Conservation (phyloP, 1,140 invertebrate genomes). For the Zaprionus taronus region DNA sequence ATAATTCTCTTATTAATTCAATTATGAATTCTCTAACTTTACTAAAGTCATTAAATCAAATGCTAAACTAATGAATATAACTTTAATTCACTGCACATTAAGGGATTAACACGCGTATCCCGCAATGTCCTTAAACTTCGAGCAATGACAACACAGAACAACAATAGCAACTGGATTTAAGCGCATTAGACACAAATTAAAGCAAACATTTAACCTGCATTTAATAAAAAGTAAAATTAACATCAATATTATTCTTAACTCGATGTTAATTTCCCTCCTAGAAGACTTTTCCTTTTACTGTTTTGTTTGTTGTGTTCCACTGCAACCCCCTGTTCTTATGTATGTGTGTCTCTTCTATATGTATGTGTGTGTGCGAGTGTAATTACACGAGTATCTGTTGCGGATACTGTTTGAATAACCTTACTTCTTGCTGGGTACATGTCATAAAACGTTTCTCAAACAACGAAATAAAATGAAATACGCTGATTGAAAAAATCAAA, state of each 20-base stretch:
- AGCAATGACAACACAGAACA: not conserved
- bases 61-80: not conserved
- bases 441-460: constrained; percentile 71
- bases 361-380: constrained; percentile 28
- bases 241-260: constrained; percentile 39
- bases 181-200: constrained; percentile 39
- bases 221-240: constrained; percentile 32
- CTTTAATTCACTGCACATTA: not conserved
- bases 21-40: not conserved
- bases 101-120: constrained; percentile 2
- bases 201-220: constrained; percentile 32
- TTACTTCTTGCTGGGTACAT: constrained; percentile 74
- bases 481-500: not conserved
- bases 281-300: constrained; percentile 25
- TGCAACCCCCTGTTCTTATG: constrained; percentile 46
- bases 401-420: constrained; percentile 59
- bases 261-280: constrained; percentile 32
- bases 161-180: constrained; percentile 25
- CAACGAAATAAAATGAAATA: constrained; percentile 51
- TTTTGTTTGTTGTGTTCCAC: constrained; percentile 35
- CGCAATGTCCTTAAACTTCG: not conserved
- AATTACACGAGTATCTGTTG: constrained; percentile 47
- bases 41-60: not conserved
- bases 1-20: not conserved
- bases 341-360: constrained; percentile 17